Percentiles rank a stretch among this genome's conserved stretches.
These are phyloP conservation scores for Psephotus haematonotus DNA, from an alignment of 2,113 vertebrate species.

Conservation along the genomic window DNA sequence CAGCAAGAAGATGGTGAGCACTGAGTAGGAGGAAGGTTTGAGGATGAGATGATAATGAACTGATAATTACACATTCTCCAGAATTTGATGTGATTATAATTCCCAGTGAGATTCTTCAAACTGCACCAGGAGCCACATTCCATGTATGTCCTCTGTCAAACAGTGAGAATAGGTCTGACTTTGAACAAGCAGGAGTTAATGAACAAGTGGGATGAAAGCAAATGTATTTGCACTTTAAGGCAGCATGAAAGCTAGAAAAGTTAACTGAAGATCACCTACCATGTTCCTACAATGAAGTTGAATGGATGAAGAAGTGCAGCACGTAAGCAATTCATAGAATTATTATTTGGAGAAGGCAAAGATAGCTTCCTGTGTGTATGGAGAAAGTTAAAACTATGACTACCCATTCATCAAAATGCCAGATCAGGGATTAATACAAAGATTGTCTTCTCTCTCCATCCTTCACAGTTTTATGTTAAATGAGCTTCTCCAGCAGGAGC, in stretches of 20 bases:
- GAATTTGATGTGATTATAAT: not conserved
- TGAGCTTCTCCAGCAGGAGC: not conserved
- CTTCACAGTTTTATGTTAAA: not conserved
- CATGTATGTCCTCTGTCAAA: fast-evolving
- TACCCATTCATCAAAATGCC: not conserved
- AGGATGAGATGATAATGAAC: not conserved
- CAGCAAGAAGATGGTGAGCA: not conserved
- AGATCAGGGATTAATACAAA: not conserved
- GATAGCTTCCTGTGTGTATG: not conserved
- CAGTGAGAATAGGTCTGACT: not conserved
- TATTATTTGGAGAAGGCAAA: not conserved
- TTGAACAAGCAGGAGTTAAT: not conserved
- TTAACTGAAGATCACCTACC: not conserved
- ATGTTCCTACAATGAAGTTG: not conserved
- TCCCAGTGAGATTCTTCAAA: not conserved
- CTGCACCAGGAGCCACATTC: not conserved
- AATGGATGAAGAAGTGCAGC: not conserved
- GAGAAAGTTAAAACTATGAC: not conserved
- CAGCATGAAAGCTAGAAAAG: not conserved
- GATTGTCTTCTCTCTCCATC: not conserved
- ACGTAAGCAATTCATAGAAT: not conserved
- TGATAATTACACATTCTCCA: not conserved
- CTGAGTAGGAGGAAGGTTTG: not conserved
- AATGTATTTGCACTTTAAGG: not conserved
- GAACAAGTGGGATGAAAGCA: not conserved